phyloP scores from a whole-genome alignment of 2,113 vertebrate species.

The Notiomystis cincta region DNA sequence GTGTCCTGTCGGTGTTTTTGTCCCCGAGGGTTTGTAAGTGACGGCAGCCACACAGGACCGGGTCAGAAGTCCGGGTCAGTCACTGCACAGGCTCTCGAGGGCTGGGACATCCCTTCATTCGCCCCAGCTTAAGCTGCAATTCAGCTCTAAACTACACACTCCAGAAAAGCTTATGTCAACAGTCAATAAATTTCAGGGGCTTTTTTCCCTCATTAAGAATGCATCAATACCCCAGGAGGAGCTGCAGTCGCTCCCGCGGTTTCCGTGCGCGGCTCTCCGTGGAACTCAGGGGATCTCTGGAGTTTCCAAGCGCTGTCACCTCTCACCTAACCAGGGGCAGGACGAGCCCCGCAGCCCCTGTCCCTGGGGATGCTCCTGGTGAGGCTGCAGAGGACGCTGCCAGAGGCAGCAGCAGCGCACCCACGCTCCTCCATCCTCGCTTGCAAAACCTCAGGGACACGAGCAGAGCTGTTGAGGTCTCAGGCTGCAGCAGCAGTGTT shows the following conservation, averaged over 20 bases:
- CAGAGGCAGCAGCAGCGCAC: neutral
- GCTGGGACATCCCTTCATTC: neutral
- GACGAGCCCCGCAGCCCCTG: neutral
- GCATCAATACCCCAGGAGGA: rapidly evolving
- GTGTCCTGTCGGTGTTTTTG: rapidly evolving
- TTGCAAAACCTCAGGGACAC: neutral
- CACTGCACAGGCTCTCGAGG: rapidly evolving
- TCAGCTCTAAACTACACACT: neutral
- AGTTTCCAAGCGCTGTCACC: neutral
- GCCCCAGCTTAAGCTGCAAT: rapidly evolving
- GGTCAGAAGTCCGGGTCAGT: rapidly evolving
- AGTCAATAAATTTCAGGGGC: neutral
- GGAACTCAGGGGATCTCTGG: neutral
- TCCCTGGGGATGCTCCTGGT: neutral
- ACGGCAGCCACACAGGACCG: rapidly evolving
- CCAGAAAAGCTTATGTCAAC: neutral
- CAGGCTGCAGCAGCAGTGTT: neutral
- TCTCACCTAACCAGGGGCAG: neutral
- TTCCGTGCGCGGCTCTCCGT: rapidly evolving
- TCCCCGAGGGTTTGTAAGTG: rapidly evolving
- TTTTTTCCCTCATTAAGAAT: neutral
- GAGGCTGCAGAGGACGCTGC: neutral
- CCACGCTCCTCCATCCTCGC: neutral
- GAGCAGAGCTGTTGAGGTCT: neutral
- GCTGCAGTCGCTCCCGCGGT: rapidly evolving